Evolutionary conservation across 2,888 invertebrate species (phyloP).

Genomic region (Pegoplata infirma): DNA sequence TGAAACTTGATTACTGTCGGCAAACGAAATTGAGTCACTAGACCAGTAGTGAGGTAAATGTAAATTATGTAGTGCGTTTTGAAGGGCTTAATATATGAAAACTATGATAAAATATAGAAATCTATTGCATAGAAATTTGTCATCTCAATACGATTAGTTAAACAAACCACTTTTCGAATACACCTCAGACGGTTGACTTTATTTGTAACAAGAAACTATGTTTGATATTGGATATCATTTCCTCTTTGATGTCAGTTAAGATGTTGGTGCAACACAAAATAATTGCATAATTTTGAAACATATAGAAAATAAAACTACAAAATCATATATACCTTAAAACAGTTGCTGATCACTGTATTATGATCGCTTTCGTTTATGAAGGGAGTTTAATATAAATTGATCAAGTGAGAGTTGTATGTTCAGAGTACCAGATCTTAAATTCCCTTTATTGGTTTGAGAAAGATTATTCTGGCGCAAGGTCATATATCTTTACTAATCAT

Average conservation of each 20-base stretch:
- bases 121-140: neutral
- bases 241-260: constrained; percentile 51
- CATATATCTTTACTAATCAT: no score
- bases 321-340: no score
- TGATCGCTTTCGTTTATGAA: no score
- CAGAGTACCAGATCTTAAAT: no score
- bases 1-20: constrained; percentile 50
- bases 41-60: constrained; percentile 51
- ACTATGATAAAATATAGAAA: no score
- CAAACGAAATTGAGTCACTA: constrained; percentile 54
- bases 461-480: no score
- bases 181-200: constrained; percentile 12
- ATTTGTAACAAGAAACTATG: constrained; percentile 28
- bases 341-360: no score
- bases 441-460: no score
- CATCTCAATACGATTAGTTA: neutral
- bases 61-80: no score
- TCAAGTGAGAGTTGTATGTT: no score
- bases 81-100: constrained; percentile 50
- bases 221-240: constrained; percentile 61
- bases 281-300: constrained; percentile 56
- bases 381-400: no score
- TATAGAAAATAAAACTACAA: constrained; percentile 45
- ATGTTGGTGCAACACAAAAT: constrained; percentile 31
- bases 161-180: constrained; percentile 11